phyloP scores from a whole-genome alignment of 2,113 vertebrate species.

The Chaenocephalus aceratus region DNA sequence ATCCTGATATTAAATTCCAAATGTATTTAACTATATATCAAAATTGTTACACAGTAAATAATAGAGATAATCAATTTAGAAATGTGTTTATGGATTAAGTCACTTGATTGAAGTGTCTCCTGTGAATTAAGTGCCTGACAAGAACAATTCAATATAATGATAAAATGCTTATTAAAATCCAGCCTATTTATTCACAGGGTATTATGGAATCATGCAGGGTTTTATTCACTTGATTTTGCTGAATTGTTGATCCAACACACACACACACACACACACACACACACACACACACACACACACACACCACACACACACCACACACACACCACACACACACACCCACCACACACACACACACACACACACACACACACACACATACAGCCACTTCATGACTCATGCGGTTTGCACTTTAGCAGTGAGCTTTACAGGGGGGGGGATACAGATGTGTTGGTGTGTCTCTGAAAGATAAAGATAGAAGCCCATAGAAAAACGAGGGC shows the following conservation, averaged over 20 bases:
- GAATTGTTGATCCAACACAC: not conserved
- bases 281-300: slow-evolving; percentile 17
- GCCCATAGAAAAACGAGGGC: slow-evolving; percentile 53
- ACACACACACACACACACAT: slow-evolving; percentile 13
- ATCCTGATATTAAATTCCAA: too few relatives aligned
- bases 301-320: not conserved
- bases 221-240: too few relatives aligned
- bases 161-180: not conserved
- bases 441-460: slow-evolving; percentile 54
- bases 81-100: too few relatives aligned
- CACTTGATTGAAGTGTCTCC: too few relatives aligned
- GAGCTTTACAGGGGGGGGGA: slow-evolving; percentile 13
- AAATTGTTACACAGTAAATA: too few relatives aligned
- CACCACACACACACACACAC: too few relatives aligned
- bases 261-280: slow-evolving; percentile 13
- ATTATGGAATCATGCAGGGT: too few relatives aligned
- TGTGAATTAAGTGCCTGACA: too few relatives aligned
- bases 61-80: too few relatives aligned
- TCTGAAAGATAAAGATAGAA: slow-evolving; percentile 67
- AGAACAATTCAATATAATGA: not conserved
- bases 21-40: too few relatives aligned
- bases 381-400: slow-evolving; percentile 73
- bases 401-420: slow-evolving; percentile 66
- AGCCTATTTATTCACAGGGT: not conserved
- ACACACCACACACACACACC: not conserved